Percentiles rank a stretch among this genome's conserved stretches.
These are phyloP conservation scores for Turdus rufiventris DNA, from an alignment of 2,113 vertebrate species.

Conservation along the genomic window DNA sequence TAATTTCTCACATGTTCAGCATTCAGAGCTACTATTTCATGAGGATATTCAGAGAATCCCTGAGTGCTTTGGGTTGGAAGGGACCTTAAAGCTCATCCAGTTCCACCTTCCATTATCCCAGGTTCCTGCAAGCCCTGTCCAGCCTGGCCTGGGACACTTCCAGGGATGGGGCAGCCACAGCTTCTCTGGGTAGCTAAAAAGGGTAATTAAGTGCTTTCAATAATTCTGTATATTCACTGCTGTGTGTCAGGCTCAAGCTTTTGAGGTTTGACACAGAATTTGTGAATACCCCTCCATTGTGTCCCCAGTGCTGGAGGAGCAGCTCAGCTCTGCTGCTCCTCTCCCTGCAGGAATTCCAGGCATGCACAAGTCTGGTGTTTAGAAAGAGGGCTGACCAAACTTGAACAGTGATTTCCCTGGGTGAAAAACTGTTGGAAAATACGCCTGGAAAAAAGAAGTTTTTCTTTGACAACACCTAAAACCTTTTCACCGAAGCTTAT, in stretches of 20 bases:
- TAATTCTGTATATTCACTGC: not conserved
- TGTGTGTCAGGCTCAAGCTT: not conserved
- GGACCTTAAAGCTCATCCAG: not conserved
- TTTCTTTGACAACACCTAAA: not conserved
- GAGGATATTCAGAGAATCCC: not conserved
- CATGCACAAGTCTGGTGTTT: not conserved
- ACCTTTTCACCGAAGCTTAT: not conserved
- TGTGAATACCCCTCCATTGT: accelerated
- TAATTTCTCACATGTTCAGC: accelerated
- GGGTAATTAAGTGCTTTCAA: not conserved
- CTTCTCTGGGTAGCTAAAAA: not conserved
- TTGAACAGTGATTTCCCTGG: not conserved
- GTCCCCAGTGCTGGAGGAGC: not conserved
- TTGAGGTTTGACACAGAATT: not conserved
- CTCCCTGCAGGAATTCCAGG: not conserved
- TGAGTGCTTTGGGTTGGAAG: not conserved
- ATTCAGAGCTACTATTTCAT: not conserved
- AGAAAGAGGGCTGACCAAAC: not conserved
- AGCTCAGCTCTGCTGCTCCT: not conserved
- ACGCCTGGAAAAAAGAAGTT: not conserved
- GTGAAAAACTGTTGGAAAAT: not conserved
- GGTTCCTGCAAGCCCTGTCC: not conserved
- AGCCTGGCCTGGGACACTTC: not conserved
- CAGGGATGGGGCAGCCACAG: not conserved
- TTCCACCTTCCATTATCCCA: not conserved